Evolutionary conservation across 37 sponge, comb jelly and placozoan species (phyloP).

Genomic region (Mnemiopsis leidyi): DNA sequence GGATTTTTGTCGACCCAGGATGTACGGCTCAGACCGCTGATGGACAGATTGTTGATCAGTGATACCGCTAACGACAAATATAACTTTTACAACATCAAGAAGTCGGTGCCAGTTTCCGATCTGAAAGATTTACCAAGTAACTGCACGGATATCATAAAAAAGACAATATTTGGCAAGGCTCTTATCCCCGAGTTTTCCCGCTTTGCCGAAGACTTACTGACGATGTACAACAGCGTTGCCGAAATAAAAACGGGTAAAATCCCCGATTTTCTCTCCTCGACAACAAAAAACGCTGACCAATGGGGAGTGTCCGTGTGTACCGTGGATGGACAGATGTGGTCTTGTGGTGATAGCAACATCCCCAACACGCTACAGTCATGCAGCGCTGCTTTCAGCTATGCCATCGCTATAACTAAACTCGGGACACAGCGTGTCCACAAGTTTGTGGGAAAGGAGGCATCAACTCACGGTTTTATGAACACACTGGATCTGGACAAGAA

Average conservation of each 20-base stretch:
- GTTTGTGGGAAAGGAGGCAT: constrained; percentile 19
- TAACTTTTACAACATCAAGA: not conserved
- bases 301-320: constrained; percentile 86
- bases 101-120: not conserved
- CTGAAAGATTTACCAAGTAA: not conserved
- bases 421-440: not conserved
- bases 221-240: not conserved
- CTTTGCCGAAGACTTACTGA: not conserved
- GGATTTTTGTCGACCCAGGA: not conserved
- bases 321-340: constrained; percentile 79
- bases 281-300: constrained; percentile 65
- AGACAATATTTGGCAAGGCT: not conserved
- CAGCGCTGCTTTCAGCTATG: not conserved
- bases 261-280: not conserved
- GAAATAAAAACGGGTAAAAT: not conserved
- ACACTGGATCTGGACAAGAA: not conserved
- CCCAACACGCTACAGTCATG: not conserved
- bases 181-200: not conserved
- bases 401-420: not conserved
- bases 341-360: not conserved
- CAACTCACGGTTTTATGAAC: not conserved
- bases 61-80: not conserved
- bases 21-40: not conserved
- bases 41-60: not conserved
- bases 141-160: not conserved